Evolutionary conservation across 2,797 vertebrate genomes (phyloP).

Genomic region (Oreonectes daqikongensis): DNA sequence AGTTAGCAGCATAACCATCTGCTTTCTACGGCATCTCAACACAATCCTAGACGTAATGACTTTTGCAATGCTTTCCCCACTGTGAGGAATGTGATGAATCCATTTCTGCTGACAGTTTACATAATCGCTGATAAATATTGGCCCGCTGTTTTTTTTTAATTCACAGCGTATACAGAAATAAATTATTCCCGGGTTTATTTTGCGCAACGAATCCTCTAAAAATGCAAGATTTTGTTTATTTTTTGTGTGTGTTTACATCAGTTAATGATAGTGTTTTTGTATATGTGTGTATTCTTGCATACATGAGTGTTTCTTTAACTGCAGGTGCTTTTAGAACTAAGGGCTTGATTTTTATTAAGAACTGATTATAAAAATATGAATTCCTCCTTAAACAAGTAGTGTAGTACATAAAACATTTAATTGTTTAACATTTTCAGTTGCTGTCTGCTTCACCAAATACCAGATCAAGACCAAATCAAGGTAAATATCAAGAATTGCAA

Average conservation of each 20-base stretch:
- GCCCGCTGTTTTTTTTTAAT: conserved; percentile 13
- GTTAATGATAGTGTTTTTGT: conserved; percentile 35
- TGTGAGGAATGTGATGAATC: conserved; percentile 49
- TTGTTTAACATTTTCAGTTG: too few species aligned
- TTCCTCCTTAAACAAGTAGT: too few species aligned
- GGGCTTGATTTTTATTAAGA: neutral
- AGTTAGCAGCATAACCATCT: conserved; percentile 60
- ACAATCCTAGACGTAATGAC: conserved; percentile 52
- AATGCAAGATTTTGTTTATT: conserved; percentile 23
- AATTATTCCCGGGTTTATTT: conserved; percentile 20
- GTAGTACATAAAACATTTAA: too few species aligned
- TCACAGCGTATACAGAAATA: conserved; percentile 17
- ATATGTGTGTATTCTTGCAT: conserved; percentile 54
- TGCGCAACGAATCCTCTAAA: conserved; percentile 16
- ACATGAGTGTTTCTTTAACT: neutral
- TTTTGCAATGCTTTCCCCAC: conserved; percentile 53
- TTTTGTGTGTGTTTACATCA: conserved; percentile 8
- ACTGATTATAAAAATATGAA: too few species aligned
- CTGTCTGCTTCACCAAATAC: neutral
- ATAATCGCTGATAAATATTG: conserved; percentile 55
- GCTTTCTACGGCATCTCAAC: conserved; percentile 56
- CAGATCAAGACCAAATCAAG: neutral
- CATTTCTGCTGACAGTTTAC: conserved; percentile 53
- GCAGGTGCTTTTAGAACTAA: neutral
- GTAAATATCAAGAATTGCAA: neutral